Evolutionary conservation across 2,113 vertebrate genomes (phyloP).

Genomic region (Theristicus caerulescens): DNA sequence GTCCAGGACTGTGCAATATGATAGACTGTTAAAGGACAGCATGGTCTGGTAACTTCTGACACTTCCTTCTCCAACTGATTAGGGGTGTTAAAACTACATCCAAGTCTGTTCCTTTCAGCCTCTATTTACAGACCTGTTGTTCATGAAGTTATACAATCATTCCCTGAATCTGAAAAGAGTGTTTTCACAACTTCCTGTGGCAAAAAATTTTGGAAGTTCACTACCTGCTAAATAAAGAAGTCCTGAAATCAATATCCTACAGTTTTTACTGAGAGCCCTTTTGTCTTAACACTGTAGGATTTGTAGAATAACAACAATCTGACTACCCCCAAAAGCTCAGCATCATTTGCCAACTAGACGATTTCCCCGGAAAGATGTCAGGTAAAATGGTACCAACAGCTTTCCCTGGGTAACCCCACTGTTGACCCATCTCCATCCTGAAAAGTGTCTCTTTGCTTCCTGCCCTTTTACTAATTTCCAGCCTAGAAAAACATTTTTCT

Average conservation of each 20-base stretch:
- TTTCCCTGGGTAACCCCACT: neutral
- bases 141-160: neutral
- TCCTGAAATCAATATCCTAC: neutral
- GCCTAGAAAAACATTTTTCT: neutral
- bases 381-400: neutral
- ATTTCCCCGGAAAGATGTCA: neutral
- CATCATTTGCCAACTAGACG: neutral
- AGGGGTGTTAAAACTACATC: neutral
- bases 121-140: neutral
- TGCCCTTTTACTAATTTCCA: neutral
- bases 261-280: neutral
- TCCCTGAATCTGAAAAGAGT: neutral
- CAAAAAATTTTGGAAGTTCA: neutral
- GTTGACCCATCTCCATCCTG: neutral
- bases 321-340: neutral
- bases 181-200: neutral
- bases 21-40: neutral
- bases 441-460: neutral
- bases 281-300: neutral
- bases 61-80: neutral
- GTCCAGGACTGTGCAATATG: neutral
- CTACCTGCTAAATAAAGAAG: neutral
- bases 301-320: neutral
- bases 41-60: neutral
- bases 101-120: neutral